Evolutionary conservation across 1,140 invertebrate species (phyloP), one percentile per base, ranked within the genome.

Genomic region (Drosophila dunni): DNA sequence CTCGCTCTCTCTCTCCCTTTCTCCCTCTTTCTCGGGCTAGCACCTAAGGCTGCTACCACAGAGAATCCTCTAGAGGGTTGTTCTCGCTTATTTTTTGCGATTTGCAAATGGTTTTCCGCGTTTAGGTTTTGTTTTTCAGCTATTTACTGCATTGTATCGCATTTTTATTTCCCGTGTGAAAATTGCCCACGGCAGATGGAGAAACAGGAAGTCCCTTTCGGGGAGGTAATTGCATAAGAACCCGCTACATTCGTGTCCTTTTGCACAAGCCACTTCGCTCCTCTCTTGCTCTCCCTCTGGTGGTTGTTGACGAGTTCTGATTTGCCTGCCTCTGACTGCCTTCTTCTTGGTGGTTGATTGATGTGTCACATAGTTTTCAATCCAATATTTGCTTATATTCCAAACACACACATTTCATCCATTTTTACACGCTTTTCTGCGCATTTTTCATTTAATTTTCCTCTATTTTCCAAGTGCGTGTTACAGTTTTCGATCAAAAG

Each of bases 91-190:
- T 64, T 54, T 64, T 68, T 61, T 72, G 80, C 84, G 77, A 88
- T 88, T 89, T 89, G 84, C 84, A 83, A 86, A 86, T 86, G 83
- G 84, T 86, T 88, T 88, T 88, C 83, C 83, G 84, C 83, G 84
- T 88, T 89, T 89, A 78, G 77, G 84, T 89, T 88, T 89, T 82
- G 82, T 86, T 86, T 82, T 86, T 88, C 82, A 73, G 75, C 78
- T 66, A 70, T 79, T 86, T 60, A 46, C 74, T 74, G 24, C 60
- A 74, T 89, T 89, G 83, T 88, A 88, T 79, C 83, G 78, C 84
- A 86, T 88, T 84, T 89, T 88, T 88, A 84, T 88, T 88, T 88
- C 84, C 84, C 84, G 84, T 88, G 84, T 88, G 84, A 88, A 88
- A 86, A 86, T 85, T 45, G 79, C 83, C 86, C 75, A 78, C 45